Evolutionary conservation across 2,797 vertebrate species (phyloP).

Genomic region (Arnoldichthys spilopterus): DNA sequence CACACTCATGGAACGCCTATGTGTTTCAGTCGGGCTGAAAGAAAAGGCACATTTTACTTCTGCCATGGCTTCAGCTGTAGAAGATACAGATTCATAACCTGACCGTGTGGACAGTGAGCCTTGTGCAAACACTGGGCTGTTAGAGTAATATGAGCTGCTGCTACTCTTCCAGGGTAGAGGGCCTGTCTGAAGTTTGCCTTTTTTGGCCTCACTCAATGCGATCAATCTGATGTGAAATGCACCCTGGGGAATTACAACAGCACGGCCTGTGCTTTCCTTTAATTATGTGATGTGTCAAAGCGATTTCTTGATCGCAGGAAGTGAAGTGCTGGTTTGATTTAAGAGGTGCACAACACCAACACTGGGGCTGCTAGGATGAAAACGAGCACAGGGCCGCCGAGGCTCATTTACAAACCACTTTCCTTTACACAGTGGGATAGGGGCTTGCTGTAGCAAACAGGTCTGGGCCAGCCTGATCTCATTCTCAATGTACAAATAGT

Average conservation of each 20-base stretch:
- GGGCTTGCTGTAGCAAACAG: background rate
- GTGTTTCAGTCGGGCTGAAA: background rate
- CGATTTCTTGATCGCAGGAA: slow-evolving; percentile 34
- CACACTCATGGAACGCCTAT: slow-evolving; percentile 1
- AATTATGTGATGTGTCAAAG: slow-evolving; percentile 52
- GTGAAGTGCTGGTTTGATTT: slow-evolving; percentile 41
- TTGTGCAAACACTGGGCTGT: background rate
- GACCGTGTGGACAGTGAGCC: background rate
- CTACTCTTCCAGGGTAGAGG: background rate
- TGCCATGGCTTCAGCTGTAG: background rate
- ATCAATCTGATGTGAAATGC: slow-evolving; percentile 51
- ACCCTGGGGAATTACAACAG: slow-evolving; percentile 35
- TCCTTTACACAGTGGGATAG: background rate
- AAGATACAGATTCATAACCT: background rate
- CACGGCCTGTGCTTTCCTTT: slow-evolving; percentile 42
- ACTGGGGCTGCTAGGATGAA: slow-evolving; percentile 7
- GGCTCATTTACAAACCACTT: slow-evolving; percentile 9
- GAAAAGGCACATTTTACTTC: background rate
- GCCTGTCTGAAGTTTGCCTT: slow-evolving; percentile 40
- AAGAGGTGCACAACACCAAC: slow-evolving; percentile 24
- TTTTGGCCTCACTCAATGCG: slow-evolving; percentile 44
- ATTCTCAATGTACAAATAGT: background rate
- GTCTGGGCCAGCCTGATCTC: slow-evolving; percentile 1
- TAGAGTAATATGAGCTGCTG: background rate
- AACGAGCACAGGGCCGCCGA: background rate